Evolutionary conservation across 37 sponge, comb jelly and placozoan genomes (phyloP), one percentile per base, ranked within the genome.

Genomic region (Oscarella lobularis): DNA sequence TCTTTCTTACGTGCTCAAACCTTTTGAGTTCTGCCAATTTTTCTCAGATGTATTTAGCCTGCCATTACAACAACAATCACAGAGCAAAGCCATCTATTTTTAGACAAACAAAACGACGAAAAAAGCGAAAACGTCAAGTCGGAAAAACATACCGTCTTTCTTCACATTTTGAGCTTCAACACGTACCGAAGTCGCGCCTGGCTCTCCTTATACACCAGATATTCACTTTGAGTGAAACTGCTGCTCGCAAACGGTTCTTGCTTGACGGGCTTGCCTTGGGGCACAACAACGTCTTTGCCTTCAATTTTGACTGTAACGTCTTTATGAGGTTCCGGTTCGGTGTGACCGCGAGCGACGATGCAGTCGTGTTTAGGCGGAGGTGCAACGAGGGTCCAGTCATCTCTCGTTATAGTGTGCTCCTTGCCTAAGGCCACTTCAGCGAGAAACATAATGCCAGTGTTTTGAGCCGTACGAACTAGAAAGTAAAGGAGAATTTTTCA

Each of bases 171-270:
- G 67, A 83, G 65, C 5, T 75, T 89, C 33, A 92, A 48, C 20
- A 93, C 75, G 77, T 93, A 93, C 36, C 94, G 80, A 14, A 93
- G 84, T 0, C 88, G 72, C 38, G 55, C 67, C 73, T 92, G 93
- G 60, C 93, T 92, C 77, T 92, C 93, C 66, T 86, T 77, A 74
- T 92, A 92, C 39, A 93, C 80, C 66, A 93, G 83, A 71, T 93
- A 93, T 75, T 93, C 94, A 69, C 88, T 90, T 79, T 93, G 94
- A 3, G 33, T 75, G 83, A 93, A 93, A 40, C 41, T 70, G 70
- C 90, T 90, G 38, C 20, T 67, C 0, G 73, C 36, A 66, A 38
- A 84, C 70, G 74, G 9, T 9, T 80, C 9, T 38, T 39, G 39
- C 32, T 74, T 40, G 29, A 87, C 41, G 36, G 94, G 87, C 36